Base-by-base conservation (phyloP, 1,140 invertebrate species). In the Aphelenchoides avenae region DNA sequence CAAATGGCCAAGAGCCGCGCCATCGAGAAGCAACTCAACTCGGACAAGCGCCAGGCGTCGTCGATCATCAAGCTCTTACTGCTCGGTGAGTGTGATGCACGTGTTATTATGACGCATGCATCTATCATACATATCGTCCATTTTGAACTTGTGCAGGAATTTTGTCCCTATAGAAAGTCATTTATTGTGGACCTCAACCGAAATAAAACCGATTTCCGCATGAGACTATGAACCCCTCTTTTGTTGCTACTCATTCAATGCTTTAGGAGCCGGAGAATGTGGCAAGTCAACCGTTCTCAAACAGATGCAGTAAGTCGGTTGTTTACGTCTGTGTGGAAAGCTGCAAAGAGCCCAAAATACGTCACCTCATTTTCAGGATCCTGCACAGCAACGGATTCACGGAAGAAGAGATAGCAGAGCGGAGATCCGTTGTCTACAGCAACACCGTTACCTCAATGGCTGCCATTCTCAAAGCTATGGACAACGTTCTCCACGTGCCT, bases 331-430 rank as follows among this genome's bases (percentile, higher is more conserved):
- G 2, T 7, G 3, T 29, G 18, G 18, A 52, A 49, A 51, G 0
- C 26, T 52, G 6, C 7, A 52, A 52, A 18, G 24, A 24, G 48
- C 42, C 15, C 26, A 59, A 49, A 36, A 13, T 1, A 34, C 33
- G 27, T 33, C 33, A 5, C 13, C 29, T 43, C 68, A 54, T 60
- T 47, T 77, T 56, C 63, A 82, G 80, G 84, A 92, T 93, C 68
- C 92, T 95, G 62, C 91, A 95, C 78, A 89, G 91, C 79, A 87
- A 88, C 57, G 91, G 91, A 33, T 95, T 93, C 76, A 88, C 87
- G 33, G 84, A 84, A 78, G 89, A 92, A 79, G 91, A 95, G 83
- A 91, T 89, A 80, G 84, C 89, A 76, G 61, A 63, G 24, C 63
- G 61, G 9, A 60, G 87, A 66, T 87, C 89, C 4, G 90, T 94